Conservation (phyloP, 2,113 vertebrate species). For the Odontophorus gujanensis region DNA sequence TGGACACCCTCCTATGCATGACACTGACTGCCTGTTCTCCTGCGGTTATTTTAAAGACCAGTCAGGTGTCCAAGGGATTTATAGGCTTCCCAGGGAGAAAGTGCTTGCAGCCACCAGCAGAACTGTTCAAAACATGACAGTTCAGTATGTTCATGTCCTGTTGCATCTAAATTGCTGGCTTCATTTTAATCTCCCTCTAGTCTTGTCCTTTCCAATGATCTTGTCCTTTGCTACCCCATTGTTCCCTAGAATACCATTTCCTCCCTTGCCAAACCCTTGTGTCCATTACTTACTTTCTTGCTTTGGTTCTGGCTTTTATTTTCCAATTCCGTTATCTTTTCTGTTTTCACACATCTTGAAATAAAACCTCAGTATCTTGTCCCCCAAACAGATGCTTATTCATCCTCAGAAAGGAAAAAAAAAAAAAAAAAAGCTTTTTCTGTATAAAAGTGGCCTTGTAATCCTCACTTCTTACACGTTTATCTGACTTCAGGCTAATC, state of each 20-base stretch:
- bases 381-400: not conserved
- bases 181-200: not conserved
- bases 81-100: not conserved
- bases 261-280: not conserved
- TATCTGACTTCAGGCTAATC: not conserved
- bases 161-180: not conserved
- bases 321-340: not conserved
- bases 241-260: not conserved
- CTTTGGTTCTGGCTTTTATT: not conserved
- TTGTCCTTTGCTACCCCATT: not conserved
- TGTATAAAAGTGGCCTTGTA: not conserved
- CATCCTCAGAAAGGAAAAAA: not conserved
- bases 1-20: not conserved
- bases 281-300: not conserved
- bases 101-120: not conserved
- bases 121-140: not conserved
- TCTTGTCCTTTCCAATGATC: not conserved
- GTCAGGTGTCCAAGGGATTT: not conserved
- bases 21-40: fast-evolving
- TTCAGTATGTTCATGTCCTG: not conserved
- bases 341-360: not conserved
- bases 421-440: not conserved
- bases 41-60: not conserved
- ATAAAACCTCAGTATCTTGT: not conserved
- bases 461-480: not conserved